Conservation (phyloP, 2,888 invertebrate species). For the Bugulina stolonifera region DNA sequence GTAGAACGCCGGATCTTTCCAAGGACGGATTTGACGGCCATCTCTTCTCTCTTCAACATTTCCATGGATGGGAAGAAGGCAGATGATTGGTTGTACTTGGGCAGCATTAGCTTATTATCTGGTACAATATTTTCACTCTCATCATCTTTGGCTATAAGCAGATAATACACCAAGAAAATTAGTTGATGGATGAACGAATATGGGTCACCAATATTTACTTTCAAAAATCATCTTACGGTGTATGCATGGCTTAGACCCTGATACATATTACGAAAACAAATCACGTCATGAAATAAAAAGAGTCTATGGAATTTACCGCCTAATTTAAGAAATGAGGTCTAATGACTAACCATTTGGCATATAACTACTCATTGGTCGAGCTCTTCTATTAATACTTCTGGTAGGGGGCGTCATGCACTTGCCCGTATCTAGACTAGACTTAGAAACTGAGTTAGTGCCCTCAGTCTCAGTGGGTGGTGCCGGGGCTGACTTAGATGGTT, state of each 20-base stretch:
- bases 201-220: too few species aligned
- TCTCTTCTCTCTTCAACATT: slow-evolving; percentile 21
- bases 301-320: too few species aligned
- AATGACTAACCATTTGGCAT: slow-evolving; percentile 20
- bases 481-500: slow-evolving; percentile 20
- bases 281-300: too few species aligned
- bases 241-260: too few species aligned
- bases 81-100: slow-evolving; percentile 17
- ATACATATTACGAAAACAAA: too few species aligned
- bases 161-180: too few species aligned
- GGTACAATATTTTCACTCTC: background rate
- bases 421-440: background rate
- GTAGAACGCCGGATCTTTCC: slow-evolving; percentile 10
- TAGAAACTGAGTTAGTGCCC: background rate
- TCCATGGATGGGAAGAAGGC: slow-evolving; percentile 3
- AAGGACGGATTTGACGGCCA: slow-evolving; percentile 14
- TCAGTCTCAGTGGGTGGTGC: background rate
- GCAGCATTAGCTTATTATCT: slow-evolving; percentile 5
- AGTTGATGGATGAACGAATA: too few species aligned
- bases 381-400: background rate
- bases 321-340: too few species aligned
- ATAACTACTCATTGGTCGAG: slow-evolving; percentile 21
- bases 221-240: too few species aligned
- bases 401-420: slow-evolving; percentile 19
- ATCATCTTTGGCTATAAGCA: too few species aligned